Evolutionary conservation across 1,140 invertebrate species (phyloP).

Genomic region (Eubasilissa regina): DNA sequence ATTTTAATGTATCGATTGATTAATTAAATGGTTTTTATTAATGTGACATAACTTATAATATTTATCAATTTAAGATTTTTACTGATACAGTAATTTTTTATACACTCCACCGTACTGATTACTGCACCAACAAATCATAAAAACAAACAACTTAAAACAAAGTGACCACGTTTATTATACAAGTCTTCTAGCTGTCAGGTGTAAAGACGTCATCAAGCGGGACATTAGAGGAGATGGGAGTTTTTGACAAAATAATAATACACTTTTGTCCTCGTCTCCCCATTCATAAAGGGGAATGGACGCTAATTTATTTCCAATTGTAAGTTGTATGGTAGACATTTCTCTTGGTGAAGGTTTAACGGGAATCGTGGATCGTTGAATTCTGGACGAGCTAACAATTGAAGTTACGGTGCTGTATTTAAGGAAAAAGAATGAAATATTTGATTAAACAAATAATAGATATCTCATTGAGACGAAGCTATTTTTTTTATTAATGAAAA

Average conservation of each 20-base stretch:
- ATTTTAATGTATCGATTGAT: too few species aligned
- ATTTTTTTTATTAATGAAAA: too few species aligned
- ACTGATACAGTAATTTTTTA: too few species aligned
- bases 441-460: neutral
- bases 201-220: too few species aligned
- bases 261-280: neutral
- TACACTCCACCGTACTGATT: too few species aligned
- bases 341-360: neutral
- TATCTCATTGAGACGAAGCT: neutral
- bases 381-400: neutral
- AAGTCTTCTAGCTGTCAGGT: too few species aligned
- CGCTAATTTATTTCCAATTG: conserved; percentile 59
- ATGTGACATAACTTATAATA: too few species aligned
- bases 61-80: too few species aligned
- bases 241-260: neutral
- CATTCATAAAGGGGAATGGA: conserved; percentile 52
- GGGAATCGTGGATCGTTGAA: neutral
- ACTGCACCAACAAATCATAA: too few species aligned
- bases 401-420: neutral
- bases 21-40: too few species aligned
- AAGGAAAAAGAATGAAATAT: neutral
- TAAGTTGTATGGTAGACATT: conserved; percentile 35
- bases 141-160: too few species aligned
- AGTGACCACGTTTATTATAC: too few species aligned
- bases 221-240: neutral